phyloP scores from a whole-genome alignment of 2,888 invertebrate genomes.

The Poecilobothrus nobilitatus region DNA sequence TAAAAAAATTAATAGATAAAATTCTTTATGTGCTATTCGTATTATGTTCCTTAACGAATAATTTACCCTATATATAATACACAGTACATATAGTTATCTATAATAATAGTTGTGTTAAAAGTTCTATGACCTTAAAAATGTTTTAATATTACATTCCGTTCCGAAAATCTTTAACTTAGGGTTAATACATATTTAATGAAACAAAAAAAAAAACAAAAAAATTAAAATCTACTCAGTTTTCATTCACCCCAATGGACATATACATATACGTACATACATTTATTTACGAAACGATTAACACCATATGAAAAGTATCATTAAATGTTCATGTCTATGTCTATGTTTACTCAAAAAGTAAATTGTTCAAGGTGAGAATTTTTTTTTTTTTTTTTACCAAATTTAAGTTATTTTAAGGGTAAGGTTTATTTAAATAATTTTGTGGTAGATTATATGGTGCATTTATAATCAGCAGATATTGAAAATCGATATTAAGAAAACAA shows the following conservation, averaged over 20 bases:
- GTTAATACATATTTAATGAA: background rate
- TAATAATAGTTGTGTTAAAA: background rate
- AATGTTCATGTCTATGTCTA: too few species aligned
- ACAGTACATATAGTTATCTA: too few species aligned
- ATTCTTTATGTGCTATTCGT: too few species aligned
- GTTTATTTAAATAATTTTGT: background rate
- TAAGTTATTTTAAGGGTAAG: background rate
- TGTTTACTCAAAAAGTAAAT: background rate
- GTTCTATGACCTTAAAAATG: background rate
- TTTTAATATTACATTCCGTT: background rate
- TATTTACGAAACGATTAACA: background rate
- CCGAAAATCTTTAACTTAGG: background rate
- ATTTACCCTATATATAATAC: background rate
- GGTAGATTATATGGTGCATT: too few species aligned
- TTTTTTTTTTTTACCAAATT: background rate
- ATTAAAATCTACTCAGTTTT: too few species aligned
- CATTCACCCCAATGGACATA: too few species aligned
- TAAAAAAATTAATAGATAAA: too few species aligned
- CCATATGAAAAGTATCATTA: too few species aligned
- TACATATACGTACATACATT: too few species aligned
- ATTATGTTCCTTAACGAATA: too few species aligned
- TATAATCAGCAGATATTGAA: too few species aligned
- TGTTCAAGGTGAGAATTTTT: slow-evolving; percentile 1
- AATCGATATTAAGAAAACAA: too few species aligned
- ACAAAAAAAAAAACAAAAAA: background rate